phyloP scores from a whole-genome alignment of 2,113 vertebrate genomes.

The Cisticola juncidis region DNA sequence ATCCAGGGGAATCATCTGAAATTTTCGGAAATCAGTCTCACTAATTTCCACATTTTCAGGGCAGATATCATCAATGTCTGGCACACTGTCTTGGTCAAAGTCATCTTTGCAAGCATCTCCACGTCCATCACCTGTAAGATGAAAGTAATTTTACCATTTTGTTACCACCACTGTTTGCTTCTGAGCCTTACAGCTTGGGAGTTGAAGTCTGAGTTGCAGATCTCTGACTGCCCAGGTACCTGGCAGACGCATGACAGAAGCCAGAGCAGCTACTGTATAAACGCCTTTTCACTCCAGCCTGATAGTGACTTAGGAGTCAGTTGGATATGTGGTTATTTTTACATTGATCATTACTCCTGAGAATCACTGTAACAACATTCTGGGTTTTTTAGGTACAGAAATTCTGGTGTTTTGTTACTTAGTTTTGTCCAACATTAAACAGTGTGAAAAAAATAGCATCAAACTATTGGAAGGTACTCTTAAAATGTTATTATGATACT shows the following conservation, averaged over 20 bases:
- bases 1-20: slow-evolving; percentile 98
- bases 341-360: background rate
- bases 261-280: background rate
- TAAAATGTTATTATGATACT: background rate
- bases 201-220: background rate
- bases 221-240: background rate
- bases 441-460: background rate
- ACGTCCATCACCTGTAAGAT: slow-evolving; percentile 86
- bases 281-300: background rate
- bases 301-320: background rate
- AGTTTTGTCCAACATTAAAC: background rate
- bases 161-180: background rate
- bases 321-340: background rate
- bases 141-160: background rate
- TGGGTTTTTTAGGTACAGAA: background rate
- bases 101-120: slow-evolving; percentile 95
- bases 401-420: background rate
- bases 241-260: background rate
- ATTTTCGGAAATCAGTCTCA: slow-evolving; percentile 95
- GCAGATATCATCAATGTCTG: slow-evolving; percentile 93
- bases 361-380: background rate
- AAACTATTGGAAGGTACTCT: background rate
- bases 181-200: background rate
- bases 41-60: slow-evolving; percentile 96
- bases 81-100: slow-evolving; percentile 92